Evolutionary conservation across 2,888 invertebrate species (phyloP), one percentile per base, ranked within the genome.

Genomic region (Pristionchus fissidentatus): DNA sequence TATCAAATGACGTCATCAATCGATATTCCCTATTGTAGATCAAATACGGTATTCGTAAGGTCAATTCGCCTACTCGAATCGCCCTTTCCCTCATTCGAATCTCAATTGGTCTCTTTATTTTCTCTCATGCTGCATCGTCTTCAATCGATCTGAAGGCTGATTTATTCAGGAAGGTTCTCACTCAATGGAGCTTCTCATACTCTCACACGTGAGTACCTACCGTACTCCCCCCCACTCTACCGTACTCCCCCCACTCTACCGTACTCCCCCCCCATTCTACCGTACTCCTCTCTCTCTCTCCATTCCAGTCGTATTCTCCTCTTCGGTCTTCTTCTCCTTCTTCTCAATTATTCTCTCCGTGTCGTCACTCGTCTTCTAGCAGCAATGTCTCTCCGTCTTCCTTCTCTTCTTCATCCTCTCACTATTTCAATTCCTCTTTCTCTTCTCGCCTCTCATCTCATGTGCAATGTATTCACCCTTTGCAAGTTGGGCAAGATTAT

Each of bases 1-100:
- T 22, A 55, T 57, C 26, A 10, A 46, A 26, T 82, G 26, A 2
- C n/a, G n/a, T 55, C 41, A 32, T 19, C 29, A 52, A 43, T 78
- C 32, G 32, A 43, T 26, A 5, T 55, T 35, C 19, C 10, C 5
- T 35, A 8, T 41, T 55, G 86, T 75, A 90, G 90, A 83, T 89
- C 38, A 91, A 91, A 83, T 91, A 91, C 82, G 91, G 90, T 29
- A 84, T 91, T 4, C 83, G 90, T 10, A 91, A 90, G 81, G 84
- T 91, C 84, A 90, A 87, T 77, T 83, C 84, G 35, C 84, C 88
- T 3, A 90, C 90, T 22, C 87, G 89, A 13, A 66, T 87, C 3
- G 75, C 81, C 22, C 84, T 85, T 1, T 86, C 88, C 7, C 19
- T 86, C 8, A 66, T 85, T 70, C 81, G 90, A 29, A 84, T 89